phyloP scores from a whole-genome alignment of 2,797 vertebrate species.

The Clarias platycephalus region DNA sequence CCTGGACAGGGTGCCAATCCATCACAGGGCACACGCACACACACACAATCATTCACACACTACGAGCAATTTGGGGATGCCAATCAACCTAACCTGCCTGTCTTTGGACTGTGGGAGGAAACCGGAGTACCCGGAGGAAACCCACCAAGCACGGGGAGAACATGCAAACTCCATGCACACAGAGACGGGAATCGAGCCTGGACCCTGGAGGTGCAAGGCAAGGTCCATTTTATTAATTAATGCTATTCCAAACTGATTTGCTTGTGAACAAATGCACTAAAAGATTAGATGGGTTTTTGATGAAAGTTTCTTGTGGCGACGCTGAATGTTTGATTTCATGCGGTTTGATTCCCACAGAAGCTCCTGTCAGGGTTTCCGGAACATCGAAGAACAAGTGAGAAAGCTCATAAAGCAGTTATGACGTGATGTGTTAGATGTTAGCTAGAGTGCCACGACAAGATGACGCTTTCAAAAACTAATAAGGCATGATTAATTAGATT shows the following conservation, averaged over 20 bases:
- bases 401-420: background rate
- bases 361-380: background rate
- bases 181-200: too few relatives aligned
- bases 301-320: too few relatives aligned
- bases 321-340: background rate
- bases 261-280: background rate
- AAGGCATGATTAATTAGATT: background rate
- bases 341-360: background rate
- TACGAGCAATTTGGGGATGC: too few relatives aligned
- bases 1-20: too few relatives aligned
- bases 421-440: background rate
- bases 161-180: too few relatives aligned
- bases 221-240: background rate
- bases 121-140: too few relatives aligned
- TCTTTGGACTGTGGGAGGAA: too few relatives aligned
- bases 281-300: background rate
- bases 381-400: background rate
- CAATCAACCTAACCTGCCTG: too few relatives aligned
- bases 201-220: too few relatives aligned
- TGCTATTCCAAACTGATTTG: background rate
- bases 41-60: too few relatives aligned
- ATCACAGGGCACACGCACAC: too few relatives aligned
- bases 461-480: background rate
- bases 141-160: too few relatives aligned
- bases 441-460: background rate